Conservation (phyloP, 2,113 vertebrate genomes). For the Lasiurus borealis region DNA sequence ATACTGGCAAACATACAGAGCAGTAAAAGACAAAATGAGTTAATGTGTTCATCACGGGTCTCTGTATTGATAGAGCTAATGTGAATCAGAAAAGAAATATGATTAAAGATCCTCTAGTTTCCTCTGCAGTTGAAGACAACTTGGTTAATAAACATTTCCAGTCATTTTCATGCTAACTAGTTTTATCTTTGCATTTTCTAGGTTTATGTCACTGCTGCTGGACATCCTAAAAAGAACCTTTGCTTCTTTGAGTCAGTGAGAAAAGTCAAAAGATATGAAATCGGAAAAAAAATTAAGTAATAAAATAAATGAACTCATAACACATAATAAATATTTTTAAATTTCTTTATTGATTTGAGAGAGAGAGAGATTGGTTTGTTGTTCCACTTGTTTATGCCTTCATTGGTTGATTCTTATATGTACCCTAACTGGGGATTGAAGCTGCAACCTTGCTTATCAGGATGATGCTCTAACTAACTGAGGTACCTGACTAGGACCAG, state of each 20-base stretch:
- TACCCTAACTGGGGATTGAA: neutral
- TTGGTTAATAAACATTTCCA: constrained; percentile 62
- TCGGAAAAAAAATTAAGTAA: neutral
- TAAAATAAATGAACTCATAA: constrained; percentile 50
- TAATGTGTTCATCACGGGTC: neutral
- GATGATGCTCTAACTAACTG: neutral
- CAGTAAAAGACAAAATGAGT: neutral
- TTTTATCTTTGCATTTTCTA: constrained; percentile 67
- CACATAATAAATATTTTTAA: neutral
- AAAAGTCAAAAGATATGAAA: constrained; percentile 49
- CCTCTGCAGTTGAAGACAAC: constrained; percentile 38
- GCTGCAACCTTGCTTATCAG: neutral
- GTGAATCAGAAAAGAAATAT: constrained; percentile 21
- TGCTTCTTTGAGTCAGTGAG: constrained; percentile 27
- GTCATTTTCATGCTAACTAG: constrained; percentile 58
- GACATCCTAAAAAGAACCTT: constrained; percentile 8
- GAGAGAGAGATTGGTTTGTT: neutral
- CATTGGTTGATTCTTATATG: neutral
- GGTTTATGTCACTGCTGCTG: constrained; percentile 13
- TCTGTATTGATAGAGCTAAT: constrained; percentile 19
- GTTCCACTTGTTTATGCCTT: neutral
- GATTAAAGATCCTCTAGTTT: constrained; percentile 27
- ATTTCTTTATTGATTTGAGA: neutral
- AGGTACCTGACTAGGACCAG: neutral
- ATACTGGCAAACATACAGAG: neutral